Conservation (phyloP, 2,888 invertebrate species). For the Beris morrisii region DNA sequence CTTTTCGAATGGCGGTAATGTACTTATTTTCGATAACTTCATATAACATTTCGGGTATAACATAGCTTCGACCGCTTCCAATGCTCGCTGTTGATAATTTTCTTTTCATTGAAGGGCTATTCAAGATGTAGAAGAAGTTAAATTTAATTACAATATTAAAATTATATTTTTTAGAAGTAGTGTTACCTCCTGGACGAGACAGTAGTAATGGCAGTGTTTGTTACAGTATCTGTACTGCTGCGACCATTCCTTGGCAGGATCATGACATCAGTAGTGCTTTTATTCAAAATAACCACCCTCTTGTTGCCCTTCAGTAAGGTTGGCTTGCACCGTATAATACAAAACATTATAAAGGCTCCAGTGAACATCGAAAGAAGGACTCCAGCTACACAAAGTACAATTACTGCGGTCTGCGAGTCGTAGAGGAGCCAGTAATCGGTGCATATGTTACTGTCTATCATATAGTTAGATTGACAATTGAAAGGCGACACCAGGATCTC, state of each 20-base stretch:
- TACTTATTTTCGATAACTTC: slow-evolving; percentile 21
- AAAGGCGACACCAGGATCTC: background rate
- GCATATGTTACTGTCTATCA: slow-evolving; percentile 45
- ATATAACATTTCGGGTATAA: slow-evolving; percentile 19
- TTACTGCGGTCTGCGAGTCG: slow-evolving; percentile 26
- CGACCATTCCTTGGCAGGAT: slow-evolving; percentile 54
- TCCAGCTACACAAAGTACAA: slow-evolving; percentile 45
- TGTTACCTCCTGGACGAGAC: slow-evolving; percentile 2
- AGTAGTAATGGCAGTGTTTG: slow-evolving; percentile 1
- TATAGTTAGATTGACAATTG: slow-evolving; percentile 48
- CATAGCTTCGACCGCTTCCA: slow-evolving; percentile 21
- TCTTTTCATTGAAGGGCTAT: background rate
- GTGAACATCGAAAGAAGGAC: slow-evolving; percentile 36
- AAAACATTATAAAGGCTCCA: slow-evolving; percentile 58
- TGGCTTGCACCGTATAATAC: slow-evolving; percentile 59
- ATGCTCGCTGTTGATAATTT: slow-evolving; percentile 20
- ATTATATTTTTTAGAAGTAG: too few relatives aligned
- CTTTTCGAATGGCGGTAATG: background rate
- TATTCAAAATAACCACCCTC: slow-evolving; percentile 62
- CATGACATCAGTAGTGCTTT: slow-evolving; percentile 59
- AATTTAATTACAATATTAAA: too few relatives aligned
- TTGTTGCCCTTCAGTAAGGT: slow-evolving; percentile 62
- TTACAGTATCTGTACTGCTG: slow-evolving; percentile 11
- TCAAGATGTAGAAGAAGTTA: background rate
- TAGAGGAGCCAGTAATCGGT: slow-evolving; percentile 49